Evolutionary conservation across 2,797 vertebrate genomes (phyloP).

Genomic region (Gymnopithys bicolor): DNA sequence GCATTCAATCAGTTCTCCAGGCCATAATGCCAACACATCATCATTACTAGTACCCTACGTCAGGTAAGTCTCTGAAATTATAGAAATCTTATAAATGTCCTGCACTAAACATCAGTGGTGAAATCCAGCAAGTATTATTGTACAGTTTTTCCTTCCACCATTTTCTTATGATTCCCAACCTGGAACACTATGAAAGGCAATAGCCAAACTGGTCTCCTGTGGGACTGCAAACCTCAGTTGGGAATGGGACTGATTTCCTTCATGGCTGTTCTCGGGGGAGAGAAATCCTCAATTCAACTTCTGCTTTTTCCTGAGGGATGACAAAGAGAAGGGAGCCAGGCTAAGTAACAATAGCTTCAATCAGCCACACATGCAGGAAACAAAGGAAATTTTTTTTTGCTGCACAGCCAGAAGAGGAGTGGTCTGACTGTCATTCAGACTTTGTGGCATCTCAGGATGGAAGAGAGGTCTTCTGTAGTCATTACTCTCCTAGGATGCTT

Average conservation of each 20-base stretch:
- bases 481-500: constrained; percentile 40
- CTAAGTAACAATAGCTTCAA: constrained; percentile 50
- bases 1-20: not conserved
- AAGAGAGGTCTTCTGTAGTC: constrained; percentile 60
- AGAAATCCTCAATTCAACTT: not conserved
- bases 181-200: not conserved
- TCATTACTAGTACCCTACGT: not conserved
- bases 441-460: constrained; percentile 39
- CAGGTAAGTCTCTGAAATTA: not conserved
- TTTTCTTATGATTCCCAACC: not conserved
- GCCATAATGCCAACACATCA: not conserved
- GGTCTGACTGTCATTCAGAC: constrained; percentile 55
- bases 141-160: not conserved
- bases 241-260: not conserved
- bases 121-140: not conserved
- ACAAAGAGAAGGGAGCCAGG: constrained; percentile 8
- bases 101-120: not conserved
- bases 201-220: not conserved
- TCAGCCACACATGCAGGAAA: not conserved
- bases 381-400: constrained; percentile 19
- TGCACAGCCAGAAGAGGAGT: constrained; percentile 44
- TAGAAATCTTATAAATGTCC: not conserved
- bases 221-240: not conserved
- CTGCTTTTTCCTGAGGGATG: not conserved
- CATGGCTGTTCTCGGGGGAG: not conserved